Percentiles rank a stretch among this genome's conserved stretches.
Evolutionary conservation across 2,113 vertebrate species (phyloP).

Genomic region (Centropristis striata): DNA sequence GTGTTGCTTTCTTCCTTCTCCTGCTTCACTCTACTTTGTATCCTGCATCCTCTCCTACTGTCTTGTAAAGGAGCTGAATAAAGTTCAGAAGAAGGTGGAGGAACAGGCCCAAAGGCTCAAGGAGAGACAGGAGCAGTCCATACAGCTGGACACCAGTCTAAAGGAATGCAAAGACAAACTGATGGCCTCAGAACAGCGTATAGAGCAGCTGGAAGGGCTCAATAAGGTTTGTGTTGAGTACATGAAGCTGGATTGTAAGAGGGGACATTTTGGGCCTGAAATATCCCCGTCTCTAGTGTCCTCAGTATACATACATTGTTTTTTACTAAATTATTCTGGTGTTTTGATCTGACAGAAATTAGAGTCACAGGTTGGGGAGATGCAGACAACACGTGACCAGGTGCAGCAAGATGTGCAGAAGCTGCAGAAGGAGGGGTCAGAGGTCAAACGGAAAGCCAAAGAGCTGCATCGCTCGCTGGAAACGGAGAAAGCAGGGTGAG

Average conservation of each 20-base stretch:
- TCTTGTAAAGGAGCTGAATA: slow-evolving; percentile 90
- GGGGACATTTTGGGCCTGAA: too few relatives aligned
- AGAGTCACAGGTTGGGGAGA: slow-evolving; percentile 88
- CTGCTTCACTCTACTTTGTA: neutral
- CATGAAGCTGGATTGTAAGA: neutral
- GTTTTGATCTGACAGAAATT: slow-evolving; percentile 87
- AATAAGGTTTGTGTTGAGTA: slow-evolving; percentile 87
- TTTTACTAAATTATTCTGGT: neutral
- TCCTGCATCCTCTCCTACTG: neutral
- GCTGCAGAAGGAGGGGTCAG: slow-evolving; percentile 86
- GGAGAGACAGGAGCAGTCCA: slow-evolving; percentile 91
- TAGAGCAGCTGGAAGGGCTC: slow-evolving; percentile 90
- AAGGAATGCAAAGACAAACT: slow-evolving; percentile 94
- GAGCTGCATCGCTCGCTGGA: slow-evolving; percentile 89
- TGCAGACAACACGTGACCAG: slow-evolving; percentile 88
- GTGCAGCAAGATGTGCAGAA: slow-evolving; percentile 86
- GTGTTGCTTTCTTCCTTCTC: neutral
- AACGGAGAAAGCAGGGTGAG: slow-evolving; percentile 90
- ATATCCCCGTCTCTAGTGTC: neutral
- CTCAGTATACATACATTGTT: too few relatives aligned
- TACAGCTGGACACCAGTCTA: slow-evolving; percentile 90
- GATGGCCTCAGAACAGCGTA: slow-evolving; percentile 90
- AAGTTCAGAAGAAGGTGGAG: slow-evolving; percentile 89
- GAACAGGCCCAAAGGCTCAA: slow-evolving; percentile 89
- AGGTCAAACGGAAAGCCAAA: slow-evolving; percentile 86